Percentiles rank a stretch among this genome's conserved stretches.
These are phyloP conservation scores for Trachelus iudaicus DNA, from an alignment of 2,888 invertebrate genomes.

Conservation along the genomic window DNA sequence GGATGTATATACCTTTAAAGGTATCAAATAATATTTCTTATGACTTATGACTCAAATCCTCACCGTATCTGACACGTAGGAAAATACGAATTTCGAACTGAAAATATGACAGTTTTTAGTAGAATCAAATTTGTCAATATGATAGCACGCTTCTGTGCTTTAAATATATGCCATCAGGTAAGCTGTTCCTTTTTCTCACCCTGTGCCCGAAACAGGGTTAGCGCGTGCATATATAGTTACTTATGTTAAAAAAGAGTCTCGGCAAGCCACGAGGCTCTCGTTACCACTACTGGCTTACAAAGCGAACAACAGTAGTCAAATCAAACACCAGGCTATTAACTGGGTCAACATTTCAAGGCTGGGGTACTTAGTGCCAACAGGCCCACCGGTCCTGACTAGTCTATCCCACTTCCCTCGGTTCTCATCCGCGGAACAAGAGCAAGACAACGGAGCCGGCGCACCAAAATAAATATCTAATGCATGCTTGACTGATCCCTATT, in stretches of 20 bases:
- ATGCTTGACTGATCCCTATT: slow-evolving; percentile 32
- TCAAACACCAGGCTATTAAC: slow-evolving; percentile 64
- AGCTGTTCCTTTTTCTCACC: slow-evolving; percentile 1
- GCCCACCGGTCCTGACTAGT: slow-evolving; percentile 4
- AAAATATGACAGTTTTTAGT: not conserved
- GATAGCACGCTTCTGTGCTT: not conserved
- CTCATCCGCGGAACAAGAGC: slow-evolving; percentile 30
- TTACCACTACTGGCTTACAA: slow-evolving; percentile 44
- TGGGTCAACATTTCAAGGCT: slow-evolving; percentile 58
- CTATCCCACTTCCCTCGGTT: not conserved
- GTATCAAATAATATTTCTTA: not conserved
- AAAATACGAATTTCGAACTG: not conserved
- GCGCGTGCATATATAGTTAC: slow-evolving; percentile 10
- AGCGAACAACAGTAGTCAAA: slow-evolving; percentile 58
- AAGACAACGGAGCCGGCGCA: slow-evolving; percentile 38
- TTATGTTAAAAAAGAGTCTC: slow-evolving; percentile 16
- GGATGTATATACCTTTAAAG: not conserved
- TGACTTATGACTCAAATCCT: not conserved
- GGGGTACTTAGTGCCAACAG: slow-evolving; percentile 46
- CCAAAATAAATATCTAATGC: slow-evolving; percentile 54
- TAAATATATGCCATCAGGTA: not conserved
- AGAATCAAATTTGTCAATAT: not conserved
- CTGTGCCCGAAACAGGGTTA: not conserved
- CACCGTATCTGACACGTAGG: not conserved
- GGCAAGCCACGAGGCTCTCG: slow-evolving; percentile 26